Evolutionary conservation across 2,113 vertebrate genomes (phyloP), one percentile per base, ranked within the genome.

Genomic region (Lanius ludovicianus): DNA sequence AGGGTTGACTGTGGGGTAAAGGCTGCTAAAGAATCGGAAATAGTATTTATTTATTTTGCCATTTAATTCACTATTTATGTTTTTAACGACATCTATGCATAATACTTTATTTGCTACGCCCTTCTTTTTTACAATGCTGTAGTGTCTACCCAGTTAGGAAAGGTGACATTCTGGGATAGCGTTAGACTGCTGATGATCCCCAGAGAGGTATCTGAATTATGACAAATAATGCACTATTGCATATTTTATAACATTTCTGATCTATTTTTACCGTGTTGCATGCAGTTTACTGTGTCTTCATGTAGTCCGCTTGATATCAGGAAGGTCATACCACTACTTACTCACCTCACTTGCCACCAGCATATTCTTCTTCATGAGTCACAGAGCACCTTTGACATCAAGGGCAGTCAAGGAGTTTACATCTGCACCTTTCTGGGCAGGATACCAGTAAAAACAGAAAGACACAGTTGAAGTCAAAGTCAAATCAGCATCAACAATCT

Each of bases 331-430:
- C 53, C 78, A 55, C 77, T 73, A 92, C 93, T 98, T 96, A 90
- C 25, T 96, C 93, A 96, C 88, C 25, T 92, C 76, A 74, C 93
- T 97, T 84, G 79, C 77, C 86, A 73, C 90, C 93, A 95, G 96
- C 84, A 65, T 96, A n/a, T 95, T 97, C 94, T 96, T 97, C 94
- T 95, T 96, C 80, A 79, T 69, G 88, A 94, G 87, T 93, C 90
- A 97, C 95, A 95, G 97, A 97, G 93, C 81, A 94, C 94, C 97
- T 97, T 81, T 97, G 97, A 98, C 96, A 96, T 96, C 89, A 98
- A 97, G 95, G 93, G 79, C 84, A 96, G 87, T 77, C 92, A 96
- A 83, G 94, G 95, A 94, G 84, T 95, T 97, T 96, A 92, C 62
- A 55, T 87, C 89, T 90, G 88, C 89, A 91, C 75, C 79, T 96